Evolutionary conservation across 2,113 vertebrate species (phyloP).

Genomic region (Melospiza georgiana): DNA sequence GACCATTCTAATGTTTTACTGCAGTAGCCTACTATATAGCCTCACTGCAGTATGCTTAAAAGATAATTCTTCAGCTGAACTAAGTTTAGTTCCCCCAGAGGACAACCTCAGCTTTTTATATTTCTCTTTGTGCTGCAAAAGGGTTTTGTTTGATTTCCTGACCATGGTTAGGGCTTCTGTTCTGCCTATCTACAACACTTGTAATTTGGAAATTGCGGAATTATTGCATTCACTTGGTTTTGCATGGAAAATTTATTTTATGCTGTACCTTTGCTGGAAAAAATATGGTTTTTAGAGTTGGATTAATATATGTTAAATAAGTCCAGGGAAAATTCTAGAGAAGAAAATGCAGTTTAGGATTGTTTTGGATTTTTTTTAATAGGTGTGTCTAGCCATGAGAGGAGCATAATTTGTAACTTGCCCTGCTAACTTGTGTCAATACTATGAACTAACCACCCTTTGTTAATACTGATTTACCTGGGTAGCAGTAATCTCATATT

Average conservation of each 20-base stretch:
- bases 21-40: neutral
- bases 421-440: neutral
- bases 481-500: neutral
- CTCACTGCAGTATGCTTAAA: neutral
- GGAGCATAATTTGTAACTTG: neutral
- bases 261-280: neutral
- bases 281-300: accelerated
- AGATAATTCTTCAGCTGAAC: neutral
- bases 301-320: neutral
- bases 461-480: neutral
- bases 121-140: neutral
- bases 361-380: neutral
- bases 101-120: neutral
- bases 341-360: neutral
- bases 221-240: neutral
- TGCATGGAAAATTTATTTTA: neutral
- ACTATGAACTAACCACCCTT: neutral
- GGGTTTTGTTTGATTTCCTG: neutral
- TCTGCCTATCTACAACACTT: neutral
- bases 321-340: neutral
- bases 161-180: neutral
- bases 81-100: neutral
- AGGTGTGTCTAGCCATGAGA: neutral
- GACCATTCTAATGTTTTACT: neutral
- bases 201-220: neutral